Base-by-base conservation (phyloP, 1,140 invertebrate species). In the Oncopodura yosiiana region DNA sequence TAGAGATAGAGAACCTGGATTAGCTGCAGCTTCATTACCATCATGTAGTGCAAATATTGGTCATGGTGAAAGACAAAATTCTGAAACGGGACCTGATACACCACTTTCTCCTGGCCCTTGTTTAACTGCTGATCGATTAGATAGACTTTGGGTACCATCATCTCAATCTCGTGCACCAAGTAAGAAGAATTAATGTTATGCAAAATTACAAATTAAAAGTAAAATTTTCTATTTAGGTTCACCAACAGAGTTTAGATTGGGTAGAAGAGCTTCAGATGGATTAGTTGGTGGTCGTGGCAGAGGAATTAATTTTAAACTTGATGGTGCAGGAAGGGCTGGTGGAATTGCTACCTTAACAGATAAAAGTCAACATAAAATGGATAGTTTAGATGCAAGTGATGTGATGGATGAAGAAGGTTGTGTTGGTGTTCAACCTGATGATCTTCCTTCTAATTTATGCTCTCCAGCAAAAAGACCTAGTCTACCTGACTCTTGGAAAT, bases 211-310 rank as follows among this genome's bases (percentile, higher is more conserved):
- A 8, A 5, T 9, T n/a, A 16, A 41, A 8, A 29, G 6, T 45
- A 45, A 45, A 4, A 27, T 45, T 48, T 37, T 26, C 19, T 19
- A 4, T 34, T 23, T 26, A 64, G 62, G 42, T 19, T 53, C 56
- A 2, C 58, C 62, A 2, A 49, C 58, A 11, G 62, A 64, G 67
- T 90, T 90, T 70, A 75, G 86, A 62, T 86, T 94, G 74, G 89
- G 88, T 3, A 74, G 91, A 30, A 75, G 91, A 59, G 90, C 91
- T 1, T 91, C 87, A 61, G 89, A 94, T 66, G 88, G 87, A 32
- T 64, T 78, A n/a, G 71, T 78, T 18, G 72, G 75, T n/a, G 51
- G 54, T 23, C 73, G 75, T 43, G n/a, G n/a, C n/a, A 67, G 18
- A 66, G 69, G 51, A 67, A 43, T 29, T 23, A 56, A 53, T n/a